Evolutionary conservation across 2,113 vertebrate species (phyloP).

Genomic region (Uria aalge): DNA sequence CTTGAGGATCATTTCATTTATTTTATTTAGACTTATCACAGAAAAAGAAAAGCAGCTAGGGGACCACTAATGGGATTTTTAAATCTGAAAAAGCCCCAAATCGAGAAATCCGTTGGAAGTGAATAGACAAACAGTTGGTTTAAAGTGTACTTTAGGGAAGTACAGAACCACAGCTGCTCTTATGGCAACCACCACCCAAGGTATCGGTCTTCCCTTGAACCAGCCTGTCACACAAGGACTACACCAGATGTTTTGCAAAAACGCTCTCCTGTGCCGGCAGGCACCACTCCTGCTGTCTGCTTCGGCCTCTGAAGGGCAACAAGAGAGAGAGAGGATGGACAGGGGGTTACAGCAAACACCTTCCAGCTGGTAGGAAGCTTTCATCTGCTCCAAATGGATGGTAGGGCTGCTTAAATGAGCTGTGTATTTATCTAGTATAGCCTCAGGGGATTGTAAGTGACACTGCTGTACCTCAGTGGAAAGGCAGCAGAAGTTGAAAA

Average conservation of each 20-base stretch:
- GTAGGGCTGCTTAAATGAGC: neutral
- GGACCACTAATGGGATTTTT: neutral
- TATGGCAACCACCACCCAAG: neutral
- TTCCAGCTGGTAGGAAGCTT: conserved; percentile 29
- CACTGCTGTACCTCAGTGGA: neutral
- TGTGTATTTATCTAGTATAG: conserved; percentile 2
- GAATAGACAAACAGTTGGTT: neutral
- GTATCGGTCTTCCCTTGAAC: neutral
- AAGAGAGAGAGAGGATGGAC: neutral
- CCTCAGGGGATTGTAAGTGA: neutral
- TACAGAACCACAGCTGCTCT: neutral
- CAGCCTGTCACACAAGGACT: neutral
- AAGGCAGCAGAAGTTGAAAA: conserved; percentile 6
- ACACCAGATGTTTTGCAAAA: neutral
- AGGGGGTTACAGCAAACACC: neutral
- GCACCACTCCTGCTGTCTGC: neutral
- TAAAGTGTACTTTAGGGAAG: neutral
- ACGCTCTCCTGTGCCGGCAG: neutral
- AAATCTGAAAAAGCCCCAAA: neutral
- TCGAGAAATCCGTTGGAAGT: neutral
- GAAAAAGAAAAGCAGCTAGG: neutral
- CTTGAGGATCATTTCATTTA: neutral
- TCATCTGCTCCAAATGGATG: neutral
- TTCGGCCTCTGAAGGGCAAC: neutral
- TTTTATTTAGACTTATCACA: neutral